Conservation (phyloP, 2,888 invertebrate genomes). For the Apamea epomidion region DNA sequence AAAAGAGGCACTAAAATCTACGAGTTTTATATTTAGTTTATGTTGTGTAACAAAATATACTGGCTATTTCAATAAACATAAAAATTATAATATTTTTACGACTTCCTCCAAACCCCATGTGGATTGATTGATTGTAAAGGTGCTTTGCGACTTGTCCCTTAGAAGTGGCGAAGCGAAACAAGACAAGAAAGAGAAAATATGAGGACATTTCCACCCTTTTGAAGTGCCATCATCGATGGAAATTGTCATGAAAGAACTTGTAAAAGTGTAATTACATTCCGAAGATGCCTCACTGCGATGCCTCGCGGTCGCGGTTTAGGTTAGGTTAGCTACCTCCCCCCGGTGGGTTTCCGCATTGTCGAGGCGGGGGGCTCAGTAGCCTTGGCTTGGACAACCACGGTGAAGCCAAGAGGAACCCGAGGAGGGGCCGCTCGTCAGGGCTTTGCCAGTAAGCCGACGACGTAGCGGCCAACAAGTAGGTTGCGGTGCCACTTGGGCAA, state of each 20-base stretch:
- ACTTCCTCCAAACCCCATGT: constrained; percentile 55
- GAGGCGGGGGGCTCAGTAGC: no score
- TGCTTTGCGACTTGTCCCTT: constrained; percentile 18
- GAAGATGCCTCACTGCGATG: no score
- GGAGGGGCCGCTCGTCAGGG: no score
- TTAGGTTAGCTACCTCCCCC: no score
- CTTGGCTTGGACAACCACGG: no score
- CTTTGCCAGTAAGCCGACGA: no score
- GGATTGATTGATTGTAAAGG: constrained; percentile 43
- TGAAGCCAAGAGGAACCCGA: no score
- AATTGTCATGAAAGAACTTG: background rate
- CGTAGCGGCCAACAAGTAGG: no score
- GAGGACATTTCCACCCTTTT: constrained; percentile 14
- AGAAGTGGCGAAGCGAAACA: background rate
- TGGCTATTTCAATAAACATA: constrained; percentile 47
- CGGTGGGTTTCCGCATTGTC: no score
- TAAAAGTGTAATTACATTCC: no score
- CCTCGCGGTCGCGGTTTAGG: no score
- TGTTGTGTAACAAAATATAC: constrained; percentile 46
- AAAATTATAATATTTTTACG: constrained; percentile 56
- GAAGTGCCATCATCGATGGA: constrained; percentile 3
- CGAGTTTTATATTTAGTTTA: constrained; percentile 39
- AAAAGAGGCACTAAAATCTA: constrained; percentile 44
- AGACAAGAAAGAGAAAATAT: constrained; percentile 18
- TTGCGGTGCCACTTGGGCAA: no score